Conservation (phyloP, 2,797 vertebrate species). For the Pseudochromis fuscus region DNA sequence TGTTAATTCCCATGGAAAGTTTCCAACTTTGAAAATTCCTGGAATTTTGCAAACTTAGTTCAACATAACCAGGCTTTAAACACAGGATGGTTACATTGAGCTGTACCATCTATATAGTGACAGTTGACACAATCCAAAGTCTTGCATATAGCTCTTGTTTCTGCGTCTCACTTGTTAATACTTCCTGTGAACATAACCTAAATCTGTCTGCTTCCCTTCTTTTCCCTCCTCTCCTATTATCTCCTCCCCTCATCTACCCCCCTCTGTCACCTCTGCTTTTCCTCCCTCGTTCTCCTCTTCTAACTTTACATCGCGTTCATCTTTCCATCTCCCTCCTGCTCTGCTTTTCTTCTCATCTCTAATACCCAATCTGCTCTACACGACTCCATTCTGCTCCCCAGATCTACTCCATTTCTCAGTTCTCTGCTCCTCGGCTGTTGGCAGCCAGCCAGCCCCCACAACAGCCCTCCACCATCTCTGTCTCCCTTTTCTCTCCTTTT, state of each 20-base stretch:
- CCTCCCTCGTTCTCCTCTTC: conserved; percentile 24
- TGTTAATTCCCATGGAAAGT: no score
- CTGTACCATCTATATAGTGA: not conserved
- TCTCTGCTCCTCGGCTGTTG: conserved; percentile 45
- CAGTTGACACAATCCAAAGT: conserved; percentile 8
- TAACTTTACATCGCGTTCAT: conserved; percentile 45
- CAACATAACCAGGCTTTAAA: no score
- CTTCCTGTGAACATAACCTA: conserved; percentile 56
- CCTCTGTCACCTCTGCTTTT: conserved; percentile 29
- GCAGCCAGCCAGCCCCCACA: conserved; percentile 52
- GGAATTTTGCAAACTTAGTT: no score
- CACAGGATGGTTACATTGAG: conserved; percentile 8
- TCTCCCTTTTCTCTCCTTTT: conserved; percentile 43
- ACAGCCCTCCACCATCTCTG: conserved; percentile 29
- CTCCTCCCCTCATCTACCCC: conserved; percentile 39
- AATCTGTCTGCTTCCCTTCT: conserved; percentile 50
- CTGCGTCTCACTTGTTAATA: conserved; percentile 22
- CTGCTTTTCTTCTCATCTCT: conserved; percentile 42
- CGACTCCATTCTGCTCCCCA: conserved; percentile 50
- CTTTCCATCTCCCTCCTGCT: conserved; percentile 22
- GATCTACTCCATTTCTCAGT: conserved; percentile 39
- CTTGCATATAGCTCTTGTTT: conserved; percentile 22
- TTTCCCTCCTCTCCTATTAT: conserved; percentile 30
- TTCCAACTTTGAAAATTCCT: no score
- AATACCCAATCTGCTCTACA: conserved; percentile 57